These are phyloP conservation scores for Ochropleura leucogaster DNA, from an alignment of 2,888 invertebrate genomes.

Conservation along the genomic window DNA sequence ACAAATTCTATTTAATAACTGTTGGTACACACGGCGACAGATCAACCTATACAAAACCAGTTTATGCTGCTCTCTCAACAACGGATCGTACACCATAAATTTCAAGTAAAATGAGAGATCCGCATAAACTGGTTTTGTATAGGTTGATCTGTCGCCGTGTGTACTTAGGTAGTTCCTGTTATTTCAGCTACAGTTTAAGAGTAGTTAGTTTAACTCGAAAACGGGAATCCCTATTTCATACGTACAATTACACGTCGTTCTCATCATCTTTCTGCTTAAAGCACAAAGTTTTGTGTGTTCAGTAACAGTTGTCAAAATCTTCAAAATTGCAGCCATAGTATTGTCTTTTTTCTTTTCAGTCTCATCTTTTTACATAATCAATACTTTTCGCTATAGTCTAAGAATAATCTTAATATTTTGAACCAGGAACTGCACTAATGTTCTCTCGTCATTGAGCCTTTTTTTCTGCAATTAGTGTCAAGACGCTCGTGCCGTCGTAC, in stretches of 20 bases:
- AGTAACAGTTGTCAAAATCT: background rate
- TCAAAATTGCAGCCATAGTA: too few relatives aligned
- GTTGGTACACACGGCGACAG: too few relatives aligned
- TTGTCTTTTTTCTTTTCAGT: background rate
- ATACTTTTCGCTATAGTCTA: background rate
- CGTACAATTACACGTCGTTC: background rate
- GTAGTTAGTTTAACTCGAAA: background rate
- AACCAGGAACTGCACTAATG: slow-evolving; percentile 42
- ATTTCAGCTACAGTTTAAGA: background rate
- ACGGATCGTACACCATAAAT: too few relatives aligned
- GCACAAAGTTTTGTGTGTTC: background rate
- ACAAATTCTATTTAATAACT: background rate
- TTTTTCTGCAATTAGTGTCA: slow-evolving; percentile 59
- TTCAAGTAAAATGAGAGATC: too few relatives aligned
- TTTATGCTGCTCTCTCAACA: too few relatives aligned
- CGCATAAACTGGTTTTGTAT: too few relatives aligned
- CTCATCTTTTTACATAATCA: background rate
- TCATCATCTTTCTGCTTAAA: background rate
- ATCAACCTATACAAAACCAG: too few relatives aligned
- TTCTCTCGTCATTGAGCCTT: slow-evolving; percentile 45
- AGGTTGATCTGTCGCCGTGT: too few relatives aligned
- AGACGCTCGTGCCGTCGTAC: slow-evolving; percentile 46
- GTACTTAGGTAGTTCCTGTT: background rate
- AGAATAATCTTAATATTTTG: slow-evolving; percentile 8
- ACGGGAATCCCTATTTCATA: background rate